phyloP scores from a whole-genome alignment of 2,113 vertebrate species.

The Podarcis raffonei region DNA sequence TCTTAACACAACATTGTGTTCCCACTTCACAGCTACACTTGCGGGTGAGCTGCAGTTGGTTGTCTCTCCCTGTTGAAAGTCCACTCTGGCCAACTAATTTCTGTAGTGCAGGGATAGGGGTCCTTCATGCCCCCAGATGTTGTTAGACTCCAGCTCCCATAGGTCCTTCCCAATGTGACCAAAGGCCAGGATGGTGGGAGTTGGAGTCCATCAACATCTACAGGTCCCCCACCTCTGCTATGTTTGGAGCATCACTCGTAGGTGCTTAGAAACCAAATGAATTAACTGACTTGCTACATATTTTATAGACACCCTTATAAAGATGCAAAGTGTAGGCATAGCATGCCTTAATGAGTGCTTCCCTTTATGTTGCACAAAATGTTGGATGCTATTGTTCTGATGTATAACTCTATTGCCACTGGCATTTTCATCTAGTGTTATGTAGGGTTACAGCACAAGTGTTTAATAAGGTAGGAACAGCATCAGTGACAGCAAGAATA shows the following conservation, averaged over 20 bases:
- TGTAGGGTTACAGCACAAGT: conserved; percentile 18
- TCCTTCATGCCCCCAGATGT: too few relatives aligned
- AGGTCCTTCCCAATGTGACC: too few relatives aligned
- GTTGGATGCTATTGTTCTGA: conserved; percentile 11
- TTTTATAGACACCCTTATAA: neutral
- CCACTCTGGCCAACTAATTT: neutral
- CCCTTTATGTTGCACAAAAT: neutral
- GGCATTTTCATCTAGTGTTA: conserved; percentile 12
- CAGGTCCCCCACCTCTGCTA: neutral
- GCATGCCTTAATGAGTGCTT: neutral
- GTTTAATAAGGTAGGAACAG: conserved; percentile 51
- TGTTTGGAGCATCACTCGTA: neutral
- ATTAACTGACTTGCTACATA: neutral
- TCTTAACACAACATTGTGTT: neutral
- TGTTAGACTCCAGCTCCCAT: too few relatives aligned
- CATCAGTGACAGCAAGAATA: conserved; percentile 57
- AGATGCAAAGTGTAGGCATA: neutral
- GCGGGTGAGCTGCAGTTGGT: neutral
- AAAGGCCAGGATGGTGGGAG: too few relatives aligned
- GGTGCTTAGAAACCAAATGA: neutral
- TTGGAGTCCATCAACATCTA: neutral
- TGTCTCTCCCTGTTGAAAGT: neutral
- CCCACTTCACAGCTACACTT: neutral
- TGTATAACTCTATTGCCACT: conserved; percentile 4
- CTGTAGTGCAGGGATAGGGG: neutral